Base-by-base conservation (phyloP, 37 sponge, comb jelly and placozoan species). In the Eunapius fragilis region DNA sequence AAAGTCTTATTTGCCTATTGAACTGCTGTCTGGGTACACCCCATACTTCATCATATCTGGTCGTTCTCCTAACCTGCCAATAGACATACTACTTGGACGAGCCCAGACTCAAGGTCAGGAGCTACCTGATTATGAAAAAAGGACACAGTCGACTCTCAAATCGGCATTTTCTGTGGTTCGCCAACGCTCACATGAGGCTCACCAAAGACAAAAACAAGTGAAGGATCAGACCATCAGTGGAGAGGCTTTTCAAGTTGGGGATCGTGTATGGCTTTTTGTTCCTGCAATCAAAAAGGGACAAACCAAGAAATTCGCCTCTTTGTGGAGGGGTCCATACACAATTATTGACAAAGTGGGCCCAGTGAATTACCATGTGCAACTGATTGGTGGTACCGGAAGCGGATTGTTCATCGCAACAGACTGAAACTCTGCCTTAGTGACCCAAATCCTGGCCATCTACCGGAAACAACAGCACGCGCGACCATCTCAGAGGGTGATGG, bases 261-360 rank as follows among this genome's bases (percentile, higher is more conserved):
- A 79, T 71, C 80, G 72, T 70, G 87, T 86, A 9, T 86, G 80
- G 87, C 73, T 86, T 68, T 86, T 68, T 41, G 69, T 50, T 41
- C 87, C 74, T 25, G 80, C 87, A 78, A 80, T 86, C 27, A 86
- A 86, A 78, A n/a, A 24, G 37, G 87, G 80, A n/a, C 11, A 74
- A 30, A 86, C 77, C 22, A 86, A 72, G 73, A 86, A 86, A 33
- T 45, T 86, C 72, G 72, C 80, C 22, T 70, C 80, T 26, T 37
- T 67, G 67, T 84, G 84, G 75, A 48, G 35, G 27, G 84, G 84
- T 41, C 84, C 84, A 12, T 84, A 84, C 74, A 84, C 75, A 25
- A 34, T 84, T 25, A 49, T 83, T 25, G 84, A 35, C 49, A 68
- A 7, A n/a, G 26, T 75, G 23, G 23, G 49, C 37, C 32, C 9